Evolutionary conservation across 2,888 invertebrate species (phyloP), one percentile per base, ranked within the genome.

Genomic region (Eremobia ochroleuca): DNA sequence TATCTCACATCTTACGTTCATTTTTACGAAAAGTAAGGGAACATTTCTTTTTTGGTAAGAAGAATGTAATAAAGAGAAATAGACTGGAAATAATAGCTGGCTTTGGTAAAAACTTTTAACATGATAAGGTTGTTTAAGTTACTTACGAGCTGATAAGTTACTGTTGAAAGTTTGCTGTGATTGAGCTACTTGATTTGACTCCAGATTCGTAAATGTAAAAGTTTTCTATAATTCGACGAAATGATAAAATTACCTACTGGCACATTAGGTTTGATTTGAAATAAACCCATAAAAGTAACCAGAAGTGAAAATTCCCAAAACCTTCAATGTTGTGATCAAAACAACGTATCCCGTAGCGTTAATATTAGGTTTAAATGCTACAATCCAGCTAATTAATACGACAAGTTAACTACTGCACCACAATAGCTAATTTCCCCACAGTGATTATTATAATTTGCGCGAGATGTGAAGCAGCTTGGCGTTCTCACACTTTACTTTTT

Each of bases 1-100:
- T 78, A 77, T 82, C 85, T 85, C 64, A 76, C 49, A 80, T 78
- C 73, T 75, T 71, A 74, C 69, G 69, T 81, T 81, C 72, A 80
- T 81, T 82, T 81, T 85, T 58, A 64, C 61, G 64, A 78, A 76
- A 76, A 71, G 58, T 74, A 79, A 76, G 40, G 71, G 72, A 80
- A 72, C 28, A 61, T 80, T 69, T 80, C 31, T 76, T 83, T 83
- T 69, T 76, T 49, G 52, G 43, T 13, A 64, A 64, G 49, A 85
- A 62, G 8, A 72, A 72, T 80, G 68, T 55, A 80, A 43, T 75
- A 76, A 65, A 68, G 55, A 65, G 75, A 80, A 76, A 85, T 67
- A 85, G 67, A 31, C n/a, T 68, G 85, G 69, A 82, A 84, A 59
- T 84, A 74, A 67, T 75, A 75, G 81, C 68, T 49, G 75, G 81